Evolutionary conservation across 2,888 invertebrate genomes (phyloP), one percentile per base, ranked within the genome.

Genomic region (Drosophila nigritarsus): DNA sequence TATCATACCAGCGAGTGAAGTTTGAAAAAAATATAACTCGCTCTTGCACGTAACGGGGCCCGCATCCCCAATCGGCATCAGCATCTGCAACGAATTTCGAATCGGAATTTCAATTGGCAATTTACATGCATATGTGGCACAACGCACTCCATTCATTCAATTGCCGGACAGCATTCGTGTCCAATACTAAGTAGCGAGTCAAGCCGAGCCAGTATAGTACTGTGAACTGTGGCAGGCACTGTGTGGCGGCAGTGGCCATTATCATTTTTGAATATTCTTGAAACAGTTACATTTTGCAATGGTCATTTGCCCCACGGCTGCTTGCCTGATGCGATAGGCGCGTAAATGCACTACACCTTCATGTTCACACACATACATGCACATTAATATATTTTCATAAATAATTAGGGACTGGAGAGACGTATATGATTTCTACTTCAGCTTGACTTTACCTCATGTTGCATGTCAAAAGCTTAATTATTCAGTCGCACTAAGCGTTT

Each of bases 81-180:
- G 49, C 49, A 61, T 63, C 54, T 63, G 58, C 65, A 67, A 71
- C 73, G 75, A 62, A 74, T 67, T 73, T 69, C 56, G 73, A 80
- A 82, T 86, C 75, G 67, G 82, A 76, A 76, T 84, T 86, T 78
- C 80, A 84, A 88, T 84, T 88, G 83, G 78, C 87, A 86, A 84
- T 84, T 89, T 89, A 81, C 84, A 88, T 84, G 83, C 84, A 84
- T 88, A 83, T 88, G 89, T 75, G 75, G 69, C 74, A 60, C 75
- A 84, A 88, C 89, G 89, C 89, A 84, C 87, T 83, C 70, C 83
- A 88, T 88, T 84, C 76, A 86, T 78, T 86, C 79, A 84, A 85
- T 80, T 77, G 82, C 73, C 71, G 65, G 73, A 56, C 45, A 40
- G 50, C 24, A 67, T 70, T 73, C 73, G 80, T 80, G 77, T 49